Base-by-base conservation (phyloP, 1,140 invertebrate genomes). In the Meloidogyne hapla region DNA sequence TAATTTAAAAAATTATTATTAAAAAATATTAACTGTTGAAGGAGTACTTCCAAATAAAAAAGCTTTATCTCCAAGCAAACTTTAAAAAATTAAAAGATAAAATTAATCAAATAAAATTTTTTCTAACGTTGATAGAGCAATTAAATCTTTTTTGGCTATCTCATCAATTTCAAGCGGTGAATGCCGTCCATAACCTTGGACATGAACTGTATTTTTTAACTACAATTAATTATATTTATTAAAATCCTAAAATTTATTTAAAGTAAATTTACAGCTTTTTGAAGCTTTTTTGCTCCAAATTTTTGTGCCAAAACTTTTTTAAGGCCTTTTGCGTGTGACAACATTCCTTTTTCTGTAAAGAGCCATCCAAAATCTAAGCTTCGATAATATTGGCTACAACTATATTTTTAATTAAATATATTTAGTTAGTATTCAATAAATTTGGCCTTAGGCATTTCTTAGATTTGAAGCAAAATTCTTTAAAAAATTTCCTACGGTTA, bases 21-120 rank as follows among this genome's bases (percentile, higher is more conserved):
- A 64, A 72, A 18, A 26, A 63, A 72, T 40, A 72, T n/a, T 8
- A 15, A 93, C 92, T 83, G 90, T 91, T 77, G 92, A 93, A 18
- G 94, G 93, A 84, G 94, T 92, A 84, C 95, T 93, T 26, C 94
- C 94, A 85, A 95, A 95, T 91, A 96, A 94, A 91, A 93, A 96
- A 9, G 92, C 91, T 88, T 94, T 95, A 85, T 94, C 94, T 65
- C 92, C 92, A 64, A 96, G 90, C 88, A 93, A 91, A 82, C 88
- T 93, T 6, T 33, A 33, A 91, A 83, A 94, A n/a, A n/a, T n/a
- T 92, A 68, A 93, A 93, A 26, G 95, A 90, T n/a, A 93, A 93
- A 10, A 26, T 25, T 12, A n/a, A 64, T 28, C 2, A 23, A 12
- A 18, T 26, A 15, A 61, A 73, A n/a, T 38, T 38, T 12, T 70